Percentiles rank a stretch among this genome's conserved stretches.
Conservation (phyloP, 2,113 vertebrate species). For the Brachyhypopomus occidentalis region DNA sequence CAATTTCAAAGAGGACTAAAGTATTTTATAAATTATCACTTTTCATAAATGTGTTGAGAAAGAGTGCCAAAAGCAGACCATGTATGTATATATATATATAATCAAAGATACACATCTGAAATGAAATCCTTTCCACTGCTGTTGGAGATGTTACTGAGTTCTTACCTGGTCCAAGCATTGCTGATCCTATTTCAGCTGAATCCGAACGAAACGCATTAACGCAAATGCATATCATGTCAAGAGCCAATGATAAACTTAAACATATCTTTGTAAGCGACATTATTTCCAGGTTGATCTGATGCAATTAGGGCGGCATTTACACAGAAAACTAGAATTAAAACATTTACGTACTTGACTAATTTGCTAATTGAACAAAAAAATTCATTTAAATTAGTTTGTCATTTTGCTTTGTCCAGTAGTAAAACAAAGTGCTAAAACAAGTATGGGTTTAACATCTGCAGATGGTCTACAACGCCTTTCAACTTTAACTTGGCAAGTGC, state of each 20-base stretch:
- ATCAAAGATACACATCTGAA: neutral
- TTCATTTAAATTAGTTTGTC: neutral
- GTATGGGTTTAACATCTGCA: constrained; percentile 12
- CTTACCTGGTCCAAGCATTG: constrained; percentile 50
- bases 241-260: constrained; percentile 20
- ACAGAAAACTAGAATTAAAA: neutral
- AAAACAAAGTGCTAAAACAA: neutral
- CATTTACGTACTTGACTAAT: neutral
- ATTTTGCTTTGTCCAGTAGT: neutral
- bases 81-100: no score
- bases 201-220: constrained; percentile 31
- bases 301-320: neutral
- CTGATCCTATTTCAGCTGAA: constrained; percentile 47
- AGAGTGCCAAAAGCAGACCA: no score
- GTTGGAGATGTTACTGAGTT: neutral
- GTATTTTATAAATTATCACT: neutral
- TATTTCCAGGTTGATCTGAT: constrained; percentile 6
- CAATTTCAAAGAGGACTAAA: neutral
- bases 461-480: constrained; percentile 2
- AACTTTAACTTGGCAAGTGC: constrained; percentile 39
- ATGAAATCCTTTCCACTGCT: neutral
- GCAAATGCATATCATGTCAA: constrained; percentile 12
- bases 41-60: neutral
- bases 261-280: constrained; percentile 24
- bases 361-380: neutral